These are phyloP conservation scores for Hofmannophila pseudospretella DNA, from an alignment of 2,888 invertebrate genomes.

Conservation along the genomic window DNA sequence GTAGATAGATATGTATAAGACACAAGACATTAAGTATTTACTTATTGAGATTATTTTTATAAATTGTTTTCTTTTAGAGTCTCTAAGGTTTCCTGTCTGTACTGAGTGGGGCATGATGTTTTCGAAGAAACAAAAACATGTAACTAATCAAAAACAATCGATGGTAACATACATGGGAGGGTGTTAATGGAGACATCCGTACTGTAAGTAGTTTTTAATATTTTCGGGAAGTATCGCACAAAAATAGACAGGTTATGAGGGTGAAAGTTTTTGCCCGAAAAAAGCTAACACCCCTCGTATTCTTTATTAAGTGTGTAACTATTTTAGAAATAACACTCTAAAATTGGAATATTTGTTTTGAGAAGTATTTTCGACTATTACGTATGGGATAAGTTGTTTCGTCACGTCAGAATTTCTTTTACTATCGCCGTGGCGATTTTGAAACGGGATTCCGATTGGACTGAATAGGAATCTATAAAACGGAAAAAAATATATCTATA, in stretches of 20 bases:
- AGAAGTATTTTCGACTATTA: conserved; percentile 1
- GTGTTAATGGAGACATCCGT: conserved; percentile 73
- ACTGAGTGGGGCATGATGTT: neutral
- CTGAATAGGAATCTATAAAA: no score
- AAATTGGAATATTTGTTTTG: conserved; percentile 10
- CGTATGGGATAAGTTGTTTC: neutral
- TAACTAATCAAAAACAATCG: conserved; percentile 56
- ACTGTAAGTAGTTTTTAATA: conserved; percentile 71
- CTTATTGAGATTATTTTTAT: no score
- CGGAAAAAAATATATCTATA: no score
- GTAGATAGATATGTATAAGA: no score
- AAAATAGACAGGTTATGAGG: conserved; percentile 57
- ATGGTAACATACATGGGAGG: conserved; percentile 39
- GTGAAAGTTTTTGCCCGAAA: conserved; percentile 38
- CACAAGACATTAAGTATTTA: no score
- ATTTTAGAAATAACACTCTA: conserved; percentile 4
- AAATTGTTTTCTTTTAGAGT: no score
- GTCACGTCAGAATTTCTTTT: no score
- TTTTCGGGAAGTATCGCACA: conserved; percentile 60
- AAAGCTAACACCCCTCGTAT: conserved; percentile 29
- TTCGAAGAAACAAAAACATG: conserved; percentile 28
- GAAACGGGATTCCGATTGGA: no score
- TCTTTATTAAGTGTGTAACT: conserved; percentile 19
- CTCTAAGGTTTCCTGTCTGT: no score
- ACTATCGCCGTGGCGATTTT: neutral